Conservation (phyloP, 2,797 vertebrate genomes). For the Sebastiscus tertius region DNA sequence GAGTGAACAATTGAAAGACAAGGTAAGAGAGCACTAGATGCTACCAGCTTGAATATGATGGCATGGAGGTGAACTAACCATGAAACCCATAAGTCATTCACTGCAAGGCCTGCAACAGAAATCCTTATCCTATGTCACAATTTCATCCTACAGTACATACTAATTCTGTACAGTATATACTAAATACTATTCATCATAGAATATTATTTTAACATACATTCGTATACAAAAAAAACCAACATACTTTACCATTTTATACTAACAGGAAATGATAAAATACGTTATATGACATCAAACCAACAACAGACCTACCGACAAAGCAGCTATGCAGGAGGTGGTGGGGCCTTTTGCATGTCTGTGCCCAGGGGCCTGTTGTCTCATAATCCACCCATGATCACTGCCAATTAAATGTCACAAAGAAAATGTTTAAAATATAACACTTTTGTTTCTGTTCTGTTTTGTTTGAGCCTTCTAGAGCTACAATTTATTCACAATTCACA, state of each 20-base stretch:
- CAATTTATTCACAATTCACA: not conserved
- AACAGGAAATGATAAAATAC: not conserved
- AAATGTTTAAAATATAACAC: not conserved
- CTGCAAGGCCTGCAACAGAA: not conserved
- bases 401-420: too few species aligned
- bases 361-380: too few species aligned
- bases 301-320: too few species aligned
- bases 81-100: not conserved
- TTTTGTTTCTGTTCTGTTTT: not conserved
- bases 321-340: too few species aligned
- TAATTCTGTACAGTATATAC: not conserved
- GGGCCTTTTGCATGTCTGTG: too few species aligned
- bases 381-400: too few species aligned
- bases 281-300: not conserved
- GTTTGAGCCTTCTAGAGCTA: not conserved
- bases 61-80: not conserved
- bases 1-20: conserved; percentile 19
- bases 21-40: conserved; percentile 40
- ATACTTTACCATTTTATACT: too few species aligned
- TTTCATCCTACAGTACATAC: not conserved
- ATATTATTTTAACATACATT: not conserved
- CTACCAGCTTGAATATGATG: not conserved
- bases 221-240: not conserved
- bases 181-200: not conserved
- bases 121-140: not conserved